Percentiles rank a stretch among this genome's conserved stretches.
Evolutionary conservation across 2,113 vertebrate genomes (phyloP).

Genomic region (Strigops habroptila): DNA sequence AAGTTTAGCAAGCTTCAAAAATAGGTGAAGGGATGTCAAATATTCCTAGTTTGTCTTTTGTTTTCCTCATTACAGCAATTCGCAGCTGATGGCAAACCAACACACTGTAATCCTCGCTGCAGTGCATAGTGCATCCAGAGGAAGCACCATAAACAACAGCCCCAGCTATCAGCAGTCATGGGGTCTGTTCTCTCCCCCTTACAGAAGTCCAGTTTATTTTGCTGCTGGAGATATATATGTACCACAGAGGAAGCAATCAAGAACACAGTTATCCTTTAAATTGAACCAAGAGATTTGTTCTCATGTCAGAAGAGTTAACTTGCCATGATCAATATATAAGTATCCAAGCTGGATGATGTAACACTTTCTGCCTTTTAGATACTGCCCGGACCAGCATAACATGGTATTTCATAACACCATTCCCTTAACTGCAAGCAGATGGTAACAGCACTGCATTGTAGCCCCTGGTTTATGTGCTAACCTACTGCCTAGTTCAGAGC

Average conservation of each 20-base stretch:
- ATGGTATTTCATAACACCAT: accelerated
- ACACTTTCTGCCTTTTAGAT: neutral
- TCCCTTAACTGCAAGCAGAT: neutral
- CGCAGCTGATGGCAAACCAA: neutral
- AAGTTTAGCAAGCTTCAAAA: neutral
- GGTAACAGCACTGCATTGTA: neutral
- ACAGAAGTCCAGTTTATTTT: neutral
- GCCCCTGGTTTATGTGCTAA: neutral
- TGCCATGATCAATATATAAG: neutral
- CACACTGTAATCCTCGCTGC: neutral
- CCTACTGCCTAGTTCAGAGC: neutral
- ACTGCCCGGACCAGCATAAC: neutral
- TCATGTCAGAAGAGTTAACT: neutral
- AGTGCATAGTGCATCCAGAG: neutral
- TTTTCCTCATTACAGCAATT: neutral
- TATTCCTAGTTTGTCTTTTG: neutral
- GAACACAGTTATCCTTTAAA: neutral
- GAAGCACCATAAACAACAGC: neutral
- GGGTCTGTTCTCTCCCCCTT: neutral
- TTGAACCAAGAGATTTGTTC: neutral
- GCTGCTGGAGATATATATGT: neutral
- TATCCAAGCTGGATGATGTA: neutral
- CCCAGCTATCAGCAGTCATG: neutral
- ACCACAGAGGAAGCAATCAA: neutral
- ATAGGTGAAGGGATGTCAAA: neutral